Base-by-base conservation (phyloP, 2,113 vertebrate species). In the Beaufortia kweichowensis region DNA sequence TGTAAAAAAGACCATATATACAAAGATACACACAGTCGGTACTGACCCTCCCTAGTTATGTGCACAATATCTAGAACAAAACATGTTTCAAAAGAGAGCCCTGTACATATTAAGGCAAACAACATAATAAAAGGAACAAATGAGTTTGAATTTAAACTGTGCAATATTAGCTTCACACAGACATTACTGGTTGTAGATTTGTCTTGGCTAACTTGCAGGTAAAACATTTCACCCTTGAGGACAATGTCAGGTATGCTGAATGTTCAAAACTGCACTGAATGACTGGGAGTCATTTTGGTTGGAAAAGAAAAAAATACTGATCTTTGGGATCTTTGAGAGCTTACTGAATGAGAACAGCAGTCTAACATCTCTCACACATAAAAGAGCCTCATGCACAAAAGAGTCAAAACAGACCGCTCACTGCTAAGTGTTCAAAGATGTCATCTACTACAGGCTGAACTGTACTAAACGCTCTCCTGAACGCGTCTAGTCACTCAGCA, bases 321-420 rank as follows among this genome's bases (percentile, higher is more conserved):
- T 17, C 19, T 50, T n/a, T n/a, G 3, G 65, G 26, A 31, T 19
- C n/a, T 50, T 48, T 50, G 24, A 46, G 63, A 66, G 41, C 35
- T 46, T 46, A n/a, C 43, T 3, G 17, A 67, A 53, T 53, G 48
- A 53, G 48, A 53, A 53, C 19, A 53, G 17, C 48, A 50, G 48
- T n/a, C 48, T 19, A 53, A 29, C 17, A 50, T 26, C 17, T 67
- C 50, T 23, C 23, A 55, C 11, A 33, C 29, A 69, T 31, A 53
- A 68, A 33, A 69, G 28, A 69, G 2, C 28, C 28, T 7, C 48
- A 31, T 21, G 65, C 46, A 14, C 43, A 53, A 17, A 33, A 68
- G 50, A 57, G 50, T 56, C 68, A 71, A 35, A 57, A 28, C 29
- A 57, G 23, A 11, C 33, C 66, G 19, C 48, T 55, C 29, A 29